A percentile compares a stretch with the other conserved stretches of the same genome.
Conservation (phyloP, 1,140 invertebrate genomes). For the Drosophila fuyamai region DNA sequence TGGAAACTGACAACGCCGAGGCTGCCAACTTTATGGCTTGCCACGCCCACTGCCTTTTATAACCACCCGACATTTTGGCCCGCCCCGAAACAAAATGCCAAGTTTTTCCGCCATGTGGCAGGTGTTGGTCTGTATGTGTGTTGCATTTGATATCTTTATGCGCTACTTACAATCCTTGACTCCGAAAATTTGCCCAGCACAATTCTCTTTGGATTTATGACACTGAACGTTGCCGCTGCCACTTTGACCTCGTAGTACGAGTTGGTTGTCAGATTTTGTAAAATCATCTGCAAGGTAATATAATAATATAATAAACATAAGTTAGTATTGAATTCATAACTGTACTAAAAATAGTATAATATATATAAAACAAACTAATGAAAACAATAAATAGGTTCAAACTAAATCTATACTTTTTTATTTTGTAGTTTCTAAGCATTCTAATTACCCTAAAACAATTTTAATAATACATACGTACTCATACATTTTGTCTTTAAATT, state of each 20-base stretch:
- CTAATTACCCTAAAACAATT: too few species aligned
- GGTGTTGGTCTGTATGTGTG: conserved; percentile 22
- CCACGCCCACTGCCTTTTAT: conserved; percentile 33
- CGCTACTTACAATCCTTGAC: conserved; percentile 86
- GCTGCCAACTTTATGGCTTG: conserved; percentile 57
- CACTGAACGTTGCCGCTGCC: conserved; percentile 89
- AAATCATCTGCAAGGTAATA: conserved; percentile 87
- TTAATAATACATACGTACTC: too few species aligned
- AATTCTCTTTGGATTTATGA: conserved; percentile 87
- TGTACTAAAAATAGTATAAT: too few species aligned
- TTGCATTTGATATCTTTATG: conserved; percentile 43
- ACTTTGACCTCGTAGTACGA: conserved; percentile 91
- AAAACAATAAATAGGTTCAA: too few species aligned
- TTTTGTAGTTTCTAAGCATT: too few species aligned
- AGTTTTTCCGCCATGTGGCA: conserved; percentile 45
- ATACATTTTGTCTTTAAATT: too few species aligned
- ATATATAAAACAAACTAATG: too few species aligned
- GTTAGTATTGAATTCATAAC: too few species aligned
- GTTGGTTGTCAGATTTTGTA: conserved; percentile 91
- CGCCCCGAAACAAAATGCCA: conserved; percentile 44
- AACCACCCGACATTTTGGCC: neutral
- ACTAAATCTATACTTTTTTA: too few species aligned
- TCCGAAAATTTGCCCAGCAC: conserved; percentile 89
- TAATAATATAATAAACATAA: too few species aligned
- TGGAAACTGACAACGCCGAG: conserved; percentile 56